A percentile compares a stretch with the other conserved stretches of the same genome.
phyloP scores from a whole-genome alignment of 2,797 vertebrate genomes.

The Bufotes viridis region DNA sequence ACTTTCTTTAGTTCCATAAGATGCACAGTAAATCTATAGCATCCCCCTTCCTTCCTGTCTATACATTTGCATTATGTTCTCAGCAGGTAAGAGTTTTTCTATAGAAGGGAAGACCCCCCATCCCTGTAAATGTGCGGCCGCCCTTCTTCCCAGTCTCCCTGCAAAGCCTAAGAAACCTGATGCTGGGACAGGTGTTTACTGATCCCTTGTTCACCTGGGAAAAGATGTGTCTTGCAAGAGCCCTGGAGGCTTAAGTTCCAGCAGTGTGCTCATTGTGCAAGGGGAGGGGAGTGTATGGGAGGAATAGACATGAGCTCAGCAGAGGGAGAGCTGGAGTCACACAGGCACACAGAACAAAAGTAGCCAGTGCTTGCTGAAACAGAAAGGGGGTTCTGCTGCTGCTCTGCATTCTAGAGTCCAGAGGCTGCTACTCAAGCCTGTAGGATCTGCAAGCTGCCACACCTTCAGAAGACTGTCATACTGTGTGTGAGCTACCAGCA shows the following conservation, averaged over 20 bases:
- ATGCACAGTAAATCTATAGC: neutral
- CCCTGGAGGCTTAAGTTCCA: slow-evolving; percentile 55
- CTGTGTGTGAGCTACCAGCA: neutral
- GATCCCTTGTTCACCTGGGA: slow-evolving; percentile 44
- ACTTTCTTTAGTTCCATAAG: neutral
- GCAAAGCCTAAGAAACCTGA: slow-evolving; percentile 54
- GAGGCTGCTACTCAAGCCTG: neutral
- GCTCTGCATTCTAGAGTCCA: slow-evolving; percentile 31
- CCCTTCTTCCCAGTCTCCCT: slow-evolving; percentile 23
- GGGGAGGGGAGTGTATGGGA: slow-evolving; percentile 47
- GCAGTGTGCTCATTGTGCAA: slow-evolving; percentile 22
- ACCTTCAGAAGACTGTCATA: slow-evolving; percentile 51
- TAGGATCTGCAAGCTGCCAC: slow-evolving; percentile 36
- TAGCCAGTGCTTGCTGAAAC: slow-evolving; percentile 29
- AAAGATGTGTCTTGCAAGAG: slow-evolving; percentile 37
- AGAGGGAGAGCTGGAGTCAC: slow-evolving; percentile 31
- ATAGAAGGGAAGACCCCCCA: neutral
- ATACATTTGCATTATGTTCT: neutral
- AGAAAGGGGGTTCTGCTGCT: slow-evolving; percentile 12
- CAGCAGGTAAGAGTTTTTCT: neutral
- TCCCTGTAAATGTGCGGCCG: neutral
- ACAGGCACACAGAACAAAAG: slow-evolving; percentile 51
- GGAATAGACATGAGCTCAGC: slow-evolving; percentile 32
- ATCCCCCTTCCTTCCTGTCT: neutral
- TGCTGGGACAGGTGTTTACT: slow-evolving; percentile 48